Conservation (phyloP, 2,888 invertebrate genomes). For the Harpagoxenus sublaevis region DNA sequence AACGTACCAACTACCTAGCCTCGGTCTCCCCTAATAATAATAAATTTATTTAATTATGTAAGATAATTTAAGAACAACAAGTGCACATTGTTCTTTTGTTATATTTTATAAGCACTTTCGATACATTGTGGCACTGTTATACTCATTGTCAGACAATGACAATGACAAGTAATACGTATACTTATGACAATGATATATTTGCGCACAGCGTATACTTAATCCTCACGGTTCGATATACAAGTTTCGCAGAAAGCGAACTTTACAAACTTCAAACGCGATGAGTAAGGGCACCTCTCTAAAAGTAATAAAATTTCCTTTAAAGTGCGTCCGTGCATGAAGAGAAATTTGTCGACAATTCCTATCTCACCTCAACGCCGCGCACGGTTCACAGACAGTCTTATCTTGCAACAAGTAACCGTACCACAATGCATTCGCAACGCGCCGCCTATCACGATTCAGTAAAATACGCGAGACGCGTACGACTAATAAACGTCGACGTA, state of each 20-base stretch:
- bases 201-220: constrained; percentile 16
- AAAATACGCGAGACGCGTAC: constrained; percentile 31
- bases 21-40: no score
- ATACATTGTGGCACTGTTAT: neutral
- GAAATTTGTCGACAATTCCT: constrained; percentile 51
- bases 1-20: no score
- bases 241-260: constrained; percentile 44
- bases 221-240: constrained; percentile 28
- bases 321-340: constrained; percentile 46
- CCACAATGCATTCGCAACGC: constrained; percentile 24
- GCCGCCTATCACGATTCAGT: constrained; percentile 11
- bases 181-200: constrained; percentile 30
- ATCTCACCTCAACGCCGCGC: constrained; percentile 5
- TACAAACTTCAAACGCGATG: constrained; percentile 39
- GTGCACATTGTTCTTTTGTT: neutral
- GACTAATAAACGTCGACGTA: constrained; percentile 42
- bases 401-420: constrained; percentile 33
- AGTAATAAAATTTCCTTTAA: constrained; percentile 58
- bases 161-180: neutral
- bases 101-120: neutral
- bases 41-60: no score
- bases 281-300: constrained; percentile 15
- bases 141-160: no score
- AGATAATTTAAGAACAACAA: neutral
- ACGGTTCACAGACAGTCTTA: constrained; percentile 11